These are phyloP conservation scores for Oreotrochilus melanogaster DNA, from an alignment of 2,113 vertebrate species.

Conservation along the genomic window DNA sequence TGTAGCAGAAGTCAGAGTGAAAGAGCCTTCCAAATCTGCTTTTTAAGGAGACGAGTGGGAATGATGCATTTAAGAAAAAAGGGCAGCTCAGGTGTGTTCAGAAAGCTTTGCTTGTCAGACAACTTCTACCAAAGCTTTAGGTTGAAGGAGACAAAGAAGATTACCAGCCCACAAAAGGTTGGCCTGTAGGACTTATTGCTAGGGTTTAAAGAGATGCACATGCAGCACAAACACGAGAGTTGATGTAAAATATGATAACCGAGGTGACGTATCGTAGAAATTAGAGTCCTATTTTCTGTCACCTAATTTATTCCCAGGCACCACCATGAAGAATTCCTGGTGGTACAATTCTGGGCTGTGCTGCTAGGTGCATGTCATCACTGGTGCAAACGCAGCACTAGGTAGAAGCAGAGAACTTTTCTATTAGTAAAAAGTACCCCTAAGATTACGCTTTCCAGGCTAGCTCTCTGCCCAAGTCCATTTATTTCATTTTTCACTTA, in stretches of 20 bases:
- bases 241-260: slow-evolving; percentile 46
- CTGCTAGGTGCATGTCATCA: slow-evolving; percentile 33
- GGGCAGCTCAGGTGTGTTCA: not conserved
- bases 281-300: slow-evolving; percentile 44
- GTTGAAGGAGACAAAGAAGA: slow-evolving; percentile 20
- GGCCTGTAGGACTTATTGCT: not conserved
- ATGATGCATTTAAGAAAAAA: not conserved
- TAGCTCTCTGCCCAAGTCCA: not conserved
- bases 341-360: not conserved
- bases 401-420: not conserved
- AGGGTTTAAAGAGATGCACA: slow-evolving; percentile 22
- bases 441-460: not conserved
- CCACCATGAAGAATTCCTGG: slow-evolving; percentile 52
- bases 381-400: slow-evolving; percentile 4
- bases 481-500: not conserved
- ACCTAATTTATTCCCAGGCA: slow-evolving; percentile 51
- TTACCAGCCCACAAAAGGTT: not conserved
- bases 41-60: not conserved
- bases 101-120: not conserved
- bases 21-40: not conserved
- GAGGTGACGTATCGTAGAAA: slow-evolving; percentile 44
- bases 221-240: not conserved
- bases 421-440: not conserved
- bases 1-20: not conserved
- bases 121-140: not conserved